Evolutionary conservation across 2,888 invertebrate genomes (phyloP), one percentile per base, ranked within the genome.

Genomic region (Spialia ferax): DNA sequence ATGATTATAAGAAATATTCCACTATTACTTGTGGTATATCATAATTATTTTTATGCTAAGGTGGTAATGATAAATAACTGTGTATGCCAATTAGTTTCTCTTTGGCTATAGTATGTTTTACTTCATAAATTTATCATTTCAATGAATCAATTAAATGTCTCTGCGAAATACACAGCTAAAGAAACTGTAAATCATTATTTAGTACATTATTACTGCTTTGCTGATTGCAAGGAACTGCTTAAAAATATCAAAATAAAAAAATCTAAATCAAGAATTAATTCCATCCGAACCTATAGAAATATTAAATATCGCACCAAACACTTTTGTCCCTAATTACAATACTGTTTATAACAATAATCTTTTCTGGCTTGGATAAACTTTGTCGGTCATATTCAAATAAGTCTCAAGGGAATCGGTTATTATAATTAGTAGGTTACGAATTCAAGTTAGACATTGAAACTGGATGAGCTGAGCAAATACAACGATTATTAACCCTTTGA

Each of bases 391-490:
- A 15, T 29, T 61, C 67, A 8, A 63, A 18, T 54, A 71, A 63
- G 69, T 72, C 73, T 71, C 63, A 69, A 70, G 63, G 63, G 66
- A 68, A 69, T 70, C 74, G 63, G 20, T 45, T 45, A 72, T 73
- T 65, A 71, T 69, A 73, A 65, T 68, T 76, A 62, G 70, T 77
- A 67, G 71, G 38, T 72, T 75, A 76, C 71, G 70, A 71, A 75
- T 70, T 74, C 74, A 76, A 73, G 70, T 75, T 74, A 75, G 52
- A 55, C 29, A 76, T 77, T 79, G 77, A 78, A 83, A 87, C 79
- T 84, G 81, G 79, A 85, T 83, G 86, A 89, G 87, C 86, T 88
- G 80, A 87, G 82, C 81, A 77, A 72, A 89, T 88, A 91, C 91
- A 91, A 91, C 92, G 90, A 91, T 83, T 82, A 77, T 78, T 79